A percentile compares a stretch with the other conserved stretches of the same genome.
phyloP scores from a whole-genome alignment of 2,113 vertebrate species.

The Carettochelys insculpta region DNA sequence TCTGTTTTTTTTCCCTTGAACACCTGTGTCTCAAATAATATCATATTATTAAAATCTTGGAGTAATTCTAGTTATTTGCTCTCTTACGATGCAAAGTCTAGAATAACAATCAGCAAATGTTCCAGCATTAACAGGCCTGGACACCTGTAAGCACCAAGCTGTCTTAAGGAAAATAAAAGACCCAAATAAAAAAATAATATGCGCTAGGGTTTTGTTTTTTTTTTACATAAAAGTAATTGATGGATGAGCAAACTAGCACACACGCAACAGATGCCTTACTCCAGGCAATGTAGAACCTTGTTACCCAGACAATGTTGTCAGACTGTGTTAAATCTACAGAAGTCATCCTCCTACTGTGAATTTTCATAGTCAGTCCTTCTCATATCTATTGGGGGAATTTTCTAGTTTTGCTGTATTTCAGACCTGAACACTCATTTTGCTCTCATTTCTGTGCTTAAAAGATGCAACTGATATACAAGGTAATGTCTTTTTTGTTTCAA shows the following conservation, averaged over 20 bases:
- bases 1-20: background rate
- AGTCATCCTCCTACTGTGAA: constrained; percentile 37
- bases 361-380: background rate
- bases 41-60: background rate
- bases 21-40: background rate
- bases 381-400: background rate
- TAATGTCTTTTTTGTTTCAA: background rate
- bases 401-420: background rate
- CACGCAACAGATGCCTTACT: constrained; percentile 53
- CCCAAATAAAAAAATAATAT: constrained; percentile 6
- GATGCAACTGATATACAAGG: constrained; percentile 51
- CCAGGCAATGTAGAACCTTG: constrained; percentile 53
- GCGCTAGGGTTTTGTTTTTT: background rate
- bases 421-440: background rate
- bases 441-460: background rate
- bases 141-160: background rate
- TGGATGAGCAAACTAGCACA: constrained; percentile 46
- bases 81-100: background rate
- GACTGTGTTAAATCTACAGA: constrained; percentile 48
- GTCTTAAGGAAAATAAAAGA: constrained; percentile 8
- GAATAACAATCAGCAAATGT: background rate
- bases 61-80: background rate
- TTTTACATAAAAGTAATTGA: constrained; percentile 47
- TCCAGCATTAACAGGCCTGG: background rate
- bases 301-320: constrained; percentile 61